phyloP scores from a whole-genome alignment of 2,888 invertebrate genomes.

The Sesia bembeciformis region DNA sequence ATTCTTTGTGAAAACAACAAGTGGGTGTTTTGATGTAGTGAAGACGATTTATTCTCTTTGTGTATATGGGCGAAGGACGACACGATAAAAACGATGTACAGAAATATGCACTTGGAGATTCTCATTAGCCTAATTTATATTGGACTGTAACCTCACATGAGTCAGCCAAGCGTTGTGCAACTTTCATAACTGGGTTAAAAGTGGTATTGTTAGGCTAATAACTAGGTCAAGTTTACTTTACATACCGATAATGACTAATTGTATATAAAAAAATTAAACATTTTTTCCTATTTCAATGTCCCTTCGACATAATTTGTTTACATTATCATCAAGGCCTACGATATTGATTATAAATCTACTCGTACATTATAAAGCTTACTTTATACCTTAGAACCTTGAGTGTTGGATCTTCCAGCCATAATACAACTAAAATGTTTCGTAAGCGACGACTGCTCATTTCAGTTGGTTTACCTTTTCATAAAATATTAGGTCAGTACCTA shows the following conservation, averaged over 20 bases:
- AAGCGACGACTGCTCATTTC: constrained; percentile 6
- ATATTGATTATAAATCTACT: constrained; percentile 1
- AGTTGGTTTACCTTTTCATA: constrained; percentile 6
- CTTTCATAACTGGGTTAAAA: constrained; percentile 45
- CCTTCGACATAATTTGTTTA: not conserved
- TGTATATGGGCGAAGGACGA: constrained; percentile 17
- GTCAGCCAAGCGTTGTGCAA: constrained; percentile 46
- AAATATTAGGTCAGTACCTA: constrained; percentile 17
- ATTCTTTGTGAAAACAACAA: not conserved
- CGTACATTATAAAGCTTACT: constrained; percentile 1
- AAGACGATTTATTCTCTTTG: constrained; percentile 7
- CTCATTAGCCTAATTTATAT: constrained; percentile 33
- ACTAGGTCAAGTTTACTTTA: constrained; percentile 52
- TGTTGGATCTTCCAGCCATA: too few relatives aligned
- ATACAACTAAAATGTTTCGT: constrained; percentile 4
- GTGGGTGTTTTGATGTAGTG: constrained; percentile 1
- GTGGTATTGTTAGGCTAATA: constrained; percentile 38
- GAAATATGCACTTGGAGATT: constrained; percentile 18
- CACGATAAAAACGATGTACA: constrained; percentile 13
- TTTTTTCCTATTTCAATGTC: not conserved
- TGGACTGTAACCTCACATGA: constrained; percentile 23
- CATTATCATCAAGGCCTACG: not conserved
- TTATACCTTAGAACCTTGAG: too few relatives aligned
- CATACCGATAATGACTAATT: constrained; percentile 6
- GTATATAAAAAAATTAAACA: not conserved